Base-by-base conservation (phyloP, 2,888 invertebrate genomes). In the Drosophila mercatorum region DNA sequence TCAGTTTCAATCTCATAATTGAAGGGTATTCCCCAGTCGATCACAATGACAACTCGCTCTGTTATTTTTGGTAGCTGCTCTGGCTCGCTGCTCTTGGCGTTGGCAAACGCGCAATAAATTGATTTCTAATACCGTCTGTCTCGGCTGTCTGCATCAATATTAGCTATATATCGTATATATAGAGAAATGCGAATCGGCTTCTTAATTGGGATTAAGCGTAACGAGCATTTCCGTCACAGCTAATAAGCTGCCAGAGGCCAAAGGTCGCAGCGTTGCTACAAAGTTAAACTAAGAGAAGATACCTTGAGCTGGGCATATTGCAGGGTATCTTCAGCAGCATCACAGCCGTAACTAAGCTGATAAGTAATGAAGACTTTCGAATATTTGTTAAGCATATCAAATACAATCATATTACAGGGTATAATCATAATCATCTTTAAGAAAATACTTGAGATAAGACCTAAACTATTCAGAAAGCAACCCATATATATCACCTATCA, bases 31-130 rank as follows among this genome's bases (percentile, higher is more conserved):
- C 5, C 0, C 0, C 0, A 41, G 64, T 61, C 49, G 43, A 22
- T 4, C 14, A 43, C 44, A 38, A 10, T 28, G 34, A 22, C 2
- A 26, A 10, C 11, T 14, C 31, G 8, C 2, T 38, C 10, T 40
- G 61, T 60, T 73, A 69, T 70, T 74, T 67, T 58, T 58, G 46
- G 43, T 57, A 51, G 46, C 61, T 67, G 58, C 56, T 67, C 46
- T 81, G 61, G 72, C 70, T 44, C 59, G 61, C 40, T n/a, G 62
- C 47, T 68, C 47, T 68, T 68, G 71, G 40, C 26, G 55, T 79
- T 84, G 89, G 89, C 87, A 83, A 81, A 88, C 61, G 72, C 79
- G 87, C 84, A 88, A 84, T 83, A 86, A 88, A 84, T 84, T 86
- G 84, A 84, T 84, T 83, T 89, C 84, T 77, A 81, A 82, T 80